phyloP scores from a whole-genome alignment of 2,113 vertebrate genomes.

The Larimichthys crocea region DNA sequence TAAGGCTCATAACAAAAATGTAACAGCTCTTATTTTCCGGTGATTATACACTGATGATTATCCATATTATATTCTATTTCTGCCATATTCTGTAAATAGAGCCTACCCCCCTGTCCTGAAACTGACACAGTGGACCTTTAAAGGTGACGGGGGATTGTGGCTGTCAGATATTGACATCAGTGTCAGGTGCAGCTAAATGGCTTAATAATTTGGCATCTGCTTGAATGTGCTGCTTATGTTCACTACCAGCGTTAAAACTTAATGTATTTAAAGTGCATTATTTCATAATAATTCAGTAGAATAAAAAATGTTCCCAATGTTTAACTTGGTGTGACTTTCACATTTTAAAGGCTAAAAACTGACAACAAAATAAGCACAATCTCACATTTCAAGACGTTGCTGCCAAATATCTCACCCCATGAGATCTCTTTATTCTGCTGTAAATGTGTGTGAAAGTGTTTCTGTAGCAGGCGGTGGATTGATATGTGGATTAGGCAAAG shows the following conservation, averaged over 20 bases:
- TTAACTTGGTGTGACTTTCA: background rate
- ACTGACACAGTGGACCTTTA: too few relatives aligned
- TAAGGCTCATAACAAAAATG: too few relatives aligned
- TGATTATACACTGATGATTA: too few relatives aligned
- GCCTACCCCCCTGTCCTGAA: too few relatives aligned
- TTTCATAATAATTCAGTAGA: background rate
- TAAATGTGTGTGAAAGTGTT: constrained; percentile 65
- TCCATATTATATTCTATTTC: too few relatives aligned
- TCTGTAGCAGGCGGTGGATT: constrained; percentile 66
- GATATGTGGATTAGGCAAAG: constrained; percentile 81
- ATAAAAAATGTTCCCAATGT: background rate
- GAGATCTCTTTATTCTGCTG: constrained; percentile 46
- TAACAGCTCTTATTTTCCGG: too few relatives aligned
- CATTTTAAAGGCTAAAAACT: background rate
- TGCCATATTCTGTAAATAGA: too few relatives aligned
- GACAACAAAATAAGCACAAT: background rate
- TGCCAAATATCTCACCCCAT: constrained; percentile 12
- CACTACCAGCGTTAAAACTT: background rate
- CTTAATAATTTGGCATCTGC: background rate
- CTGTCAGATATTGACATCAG: background rate
- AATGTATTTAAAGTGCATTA: background rate
- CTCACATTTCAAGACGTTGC: background rate
- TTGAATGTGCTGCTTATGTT: background rate
- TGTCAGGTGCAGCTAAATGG: background rate
- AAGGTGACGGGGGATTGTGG: background rate